Evolutionary conservation across 53 echinoderm and acorn worm genomes (phyloP).

Genomic region (Mesocentrotus franciscanus): DNA sequence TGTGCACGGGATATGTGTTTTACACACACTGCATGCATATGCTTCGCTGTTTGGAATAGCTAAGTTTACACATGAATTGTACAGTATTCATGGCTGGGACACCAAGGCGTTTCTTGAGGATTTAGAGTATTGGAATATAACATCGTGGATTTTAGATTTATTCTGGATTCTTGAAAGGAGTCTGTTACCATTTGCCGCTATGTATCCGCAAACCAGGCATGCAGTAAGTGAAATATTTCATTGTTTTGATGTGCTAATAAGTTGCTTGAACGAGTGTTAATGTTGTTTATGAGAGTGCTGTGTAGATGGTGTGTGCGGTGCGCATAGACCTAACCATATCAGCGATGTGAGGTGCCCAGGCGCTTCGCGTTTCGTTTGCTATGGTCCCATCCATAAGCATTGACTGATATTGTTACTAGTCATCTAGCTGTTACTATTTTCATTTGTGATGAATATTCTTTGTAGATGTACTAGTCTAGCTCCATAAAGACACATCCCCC

Average conservation of each 20-base stretch:
- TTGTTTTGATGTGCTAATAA: slow-evolving; percentile 21
- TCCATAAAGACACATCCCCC: too few species aligned
- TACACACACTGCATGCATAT: slow-evolving; percentile 15
- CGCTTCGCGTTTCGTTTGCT: neutral
- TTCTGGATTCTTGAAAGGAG: slow-evolving; percentile 35
- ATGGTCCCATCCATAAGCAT: slow-evolving; percentile 25
- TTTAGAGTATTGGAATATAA: slow-evolving; percentile 33
- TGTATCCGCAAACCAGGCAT: slow-evolving; percentile 98
- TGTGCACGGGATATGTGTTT: neutral
- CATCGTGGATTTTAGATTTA: slow-evolving; percentile 1
- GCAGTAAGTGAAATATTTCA: slow-evolving; percentile 84
- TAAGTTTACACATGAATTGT: slow-evolving; percentile 27
- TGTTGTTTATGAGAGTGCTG: neutral
- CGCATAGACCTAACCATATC: neutral
- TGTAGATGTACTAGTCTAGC: too few species aligned
- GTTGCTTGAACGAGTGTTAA: neutral
- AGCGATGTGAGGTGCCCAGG: neutral
- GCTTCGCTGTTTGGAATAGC: slow-evolving; percentile 3
- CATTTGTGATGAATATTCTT: neutral
- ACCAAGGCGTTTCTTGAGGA: slow-evolving; percentile 15
- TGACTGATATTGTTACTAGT: neutral
- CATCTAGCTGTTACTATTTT: too few species aligned
- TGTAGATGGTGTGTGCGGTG: neutral
- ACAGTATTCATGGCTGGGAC: slow-evolving; percentile 14
- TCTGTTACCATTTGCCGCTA: slow-evolving; percentile 32